Percentiles rank a stretch among this genome's conserved stretches.
Evolutionary conservation across 2,888 invertebrate genomes (phyloP).

Genomic region (Calliscelio sp.): DNA sequence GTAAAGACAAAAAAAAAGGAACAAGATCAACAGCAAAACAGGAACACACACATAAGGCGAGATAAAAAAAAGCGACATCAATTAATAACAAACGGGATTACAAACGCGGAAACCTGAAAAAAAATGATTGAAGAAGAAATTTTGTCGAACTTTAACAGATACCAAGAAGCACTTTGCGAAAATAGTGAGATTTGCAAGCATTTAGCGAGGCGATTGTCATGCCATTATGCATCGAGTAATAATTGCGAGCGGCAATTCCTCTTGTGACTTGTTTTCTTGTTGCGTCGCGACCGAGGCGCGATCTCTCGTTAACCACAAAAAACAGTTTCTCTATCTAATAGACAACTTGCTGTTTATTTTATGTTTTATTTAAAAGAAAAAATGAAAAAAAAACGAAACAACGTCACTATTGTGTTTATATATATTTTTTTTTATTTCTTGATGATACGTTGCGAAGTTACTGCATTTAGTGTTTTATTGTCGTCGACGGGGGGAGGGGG

Average conservation of each 20-base stretch:
- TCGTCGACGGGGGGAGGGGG: constrained; percentile 20
- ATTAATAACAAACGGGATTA: constrained; percentile 37
- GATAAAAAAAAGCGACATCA: constrained; percentile 50
- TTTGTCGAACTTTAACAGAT: constrained; percentile 16
- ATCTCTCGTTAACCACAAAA: constrained; percentile 31
- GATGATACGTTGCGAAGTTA: constrained; percentile 60
- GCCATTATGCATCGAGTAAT: constrained; percentile 79
- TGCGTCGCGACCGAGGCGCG: constrained; percentile 44
- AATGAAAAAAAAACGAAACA: constrained; percentile 15
- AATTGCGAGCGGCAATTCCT: constrained; percentile 77
- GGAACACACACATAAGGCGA: constrained; percentile 40
- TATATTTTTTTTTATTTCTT: constrained; percentile 69
- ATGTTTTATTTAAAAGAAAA: too few relatives aligned
- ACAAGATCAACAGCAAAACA: too few relatives aligned
- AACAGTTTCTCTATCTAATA: constrained; percentile 51
- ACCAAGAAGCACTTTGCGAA: constrained; percentile 78
- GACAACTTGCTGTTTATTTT: constrained; percentile 66
- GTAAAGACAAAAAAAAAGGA: constrained; percentile 68
- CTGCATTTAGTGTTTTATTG: constrained; percentile 66
- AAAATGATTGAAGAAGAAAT: neutral
- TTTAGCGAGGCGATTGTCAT: constrained; percentile 80
- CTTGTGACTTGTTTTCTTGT: constrained; percentile 66
- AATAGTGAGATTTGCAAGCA: constrained; percentile 83
- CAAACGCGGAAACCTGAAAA: too few relatives aligned
- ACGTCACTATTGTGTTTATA: constrained; percentile 66